Evolutionary conservation across 2,113 vertebrate species (phyloP).

Genomic region (Austrofundulus limnaeus): DNA sequence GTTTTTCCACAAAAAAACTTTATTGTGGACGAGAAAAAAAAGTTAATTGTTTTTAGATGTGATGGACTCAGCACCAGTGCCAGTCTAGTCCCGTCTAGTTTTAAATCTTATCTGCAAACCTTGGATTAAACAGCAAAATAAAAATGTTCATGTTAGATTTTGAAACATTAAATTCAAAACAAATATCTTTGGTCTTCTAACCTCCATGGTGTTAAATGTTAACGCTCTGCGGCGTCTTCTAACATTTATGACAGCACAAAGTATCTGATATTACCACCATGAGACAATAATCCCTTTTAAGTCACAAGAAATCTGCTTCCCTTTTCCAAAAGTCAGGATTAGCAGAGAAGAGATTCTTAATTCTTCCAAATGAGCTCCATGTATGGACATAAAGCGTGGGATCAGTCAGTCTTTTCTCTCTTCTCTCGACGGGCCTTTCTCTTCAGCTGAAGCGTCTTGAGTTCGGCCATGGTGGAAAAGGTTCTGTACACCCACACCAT

Average conservation of each 20-base stretch:
- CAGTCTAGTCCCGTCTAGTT: neutral
- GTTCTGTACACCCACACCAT: constrained; percentile 89
- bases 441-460: constrained; percentile 85
- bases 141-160: constrained; percentile 24
- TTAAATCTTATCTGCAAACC: too few species aligned
- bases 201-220: constrained; percentile 1
- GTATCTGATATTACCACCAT: neutral
- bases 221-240: constrained; percentile 2
- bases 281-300: constrained; percentile 20
- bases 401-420: constrained; percentile 76
- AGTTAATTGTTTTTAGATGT: too few species aligned
- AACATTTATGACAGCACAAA: neutral
- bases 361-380: constrained; percentile 24
- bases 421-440: constrained; percentile 75
- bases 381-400: constrained; percentile 13
- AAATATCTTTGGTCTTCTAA: constrained; percentile 31
- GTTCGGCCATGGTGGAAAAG: constrained; percentile 87
- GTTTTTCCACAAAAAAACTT: too few species aligned
- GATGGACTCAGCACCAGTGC: too few species aligned
- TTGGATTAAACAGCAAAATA: neutral
- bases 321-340: constrained; percentile 42
- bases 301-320: constrained; percentile 24
- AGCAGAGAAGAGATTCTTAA: constrained; percentile 20
- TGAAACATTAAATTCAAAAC: constrained; percentile 48
- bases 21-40: too few species aligned